These are phyloP conservation scores for Clamator glandarius DNA, from an alignment of 2,797 vertebrate genomes.

Conservation along the genomic window DNA sequence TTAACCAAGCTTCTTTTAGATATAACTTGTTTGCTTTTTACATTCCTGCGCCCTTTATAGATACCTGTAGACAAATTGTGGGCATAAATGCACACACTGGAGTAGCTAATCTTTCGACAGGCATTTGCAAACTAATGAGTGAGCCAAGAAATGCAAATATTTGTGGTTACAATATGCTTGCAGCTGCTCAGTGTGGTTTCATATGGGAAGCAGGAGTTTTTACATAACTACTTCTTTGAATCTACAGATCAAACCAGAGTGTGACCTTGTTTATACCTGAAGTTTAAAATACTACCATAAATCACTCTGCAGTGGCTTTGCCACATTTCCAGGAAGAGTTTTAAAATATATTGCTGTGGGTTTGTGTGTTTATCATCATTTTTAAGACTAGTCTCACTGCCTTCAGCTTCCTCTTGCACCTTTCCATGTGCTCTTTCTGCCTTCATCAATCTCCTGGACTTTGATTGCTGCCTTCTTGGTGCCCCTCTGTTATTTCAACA, in stretches of 20 bases:
- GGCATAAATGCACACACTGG: neutral
- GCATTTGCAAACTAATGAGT: neutral
- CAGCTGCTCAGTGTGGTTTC: conserved; percentile 24
- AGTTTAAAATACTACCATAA: neutral
- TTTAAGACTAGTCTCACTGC: neutral
- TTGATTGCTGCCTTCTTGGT: neutral
- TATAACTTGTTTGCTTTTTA: neutral
- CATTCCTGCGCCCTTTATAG: neutral
- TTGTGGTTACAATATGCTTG: neutral
- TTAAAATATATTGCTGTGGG: neutral
- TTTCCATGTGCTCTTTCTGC: neutral
- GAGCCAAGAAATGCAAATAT: conserved; percentile 8
- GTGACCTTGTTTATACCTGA: neutral
- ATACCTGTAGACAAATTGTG: neutral
- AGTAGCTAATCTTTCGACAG: neutral
- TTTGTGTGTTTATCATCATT: neutral
- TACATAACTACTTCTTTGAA: neutral
- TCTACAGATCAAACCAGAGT: neutral
- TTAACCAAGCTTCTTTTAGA: neutral
- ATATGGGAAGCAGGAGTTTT: conserved; percentile 9
- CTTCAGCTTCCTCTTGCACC: no score
- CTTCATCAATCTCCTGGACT: neutral
- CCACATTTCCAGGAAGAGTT: neutral
- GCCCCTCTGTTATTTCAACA: neutral
- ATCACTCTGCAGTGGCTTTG: neutral